Conservation (phyloP, 64 coral and sea anemone species). For the Pachyseris speciosa region DNA sequence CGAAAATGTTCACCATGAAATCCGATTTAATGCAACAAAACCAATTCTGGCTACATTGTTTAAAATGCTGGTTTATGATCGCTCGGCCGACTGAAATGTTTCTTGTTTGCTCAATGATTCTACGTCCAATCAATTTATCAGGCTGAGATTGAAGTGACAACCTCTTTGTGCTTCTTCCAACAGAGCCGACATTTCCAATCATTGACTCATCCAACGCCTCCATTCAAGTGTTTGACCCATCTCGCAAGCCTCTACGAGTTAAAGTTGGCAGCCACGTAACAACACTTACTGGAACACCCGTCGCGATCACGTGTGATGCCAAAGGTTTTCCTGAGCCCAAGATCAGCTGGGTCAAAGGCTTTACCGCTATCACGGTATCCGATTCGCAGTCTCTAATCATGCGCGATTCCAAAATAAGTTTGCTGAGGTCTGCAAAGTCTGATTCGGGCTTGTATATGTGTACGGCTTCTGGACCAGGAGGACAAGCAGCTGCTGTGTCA, state of each 20-base stretch:
- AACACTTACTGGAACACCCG: slow-evolving; percentile 57
- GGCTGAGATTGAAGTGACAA: not conserved
- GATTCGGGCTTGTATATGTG: slow-evolving; percentile 50
- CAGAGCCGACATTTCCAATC: slow-evolving; percentile 24
- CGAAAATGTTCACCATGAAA: too few species aligned
- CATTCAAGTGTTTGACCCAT: slow-evolving; percentile 31
- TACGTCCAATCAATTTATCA: not conserved
- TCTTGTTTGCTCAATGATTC: not conserved
- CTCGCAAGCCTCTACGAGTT: slow-evolving; percentile 14
- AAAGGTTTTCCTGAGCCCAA: slow-evolving; percentile 56
- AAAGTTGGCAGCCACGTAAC: slow-evolving; percentile 40
- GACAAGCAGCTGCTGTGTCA: slow-evolving; percentile 29
- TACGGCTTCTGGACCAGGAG: slow-evolving; percentile 38
- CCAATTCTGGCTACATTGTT: too few species aligned
- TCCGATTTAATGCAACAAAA: too few species aligned
- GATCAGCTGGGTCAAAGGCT: slow-evolving; percentile 46
- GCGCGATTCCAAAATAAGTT: not conserved
- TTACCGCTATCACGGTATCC: slow-evolving; percentile 36
- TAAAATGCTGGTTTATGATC: not conserved
- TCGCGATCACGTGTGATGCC: slow-evolving; percentile 42
- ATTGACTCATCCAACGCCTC: slow-evolving; percentile 26
- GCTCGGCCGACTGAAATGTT: not conserved
- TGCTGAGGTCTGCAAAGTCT: not conserved
- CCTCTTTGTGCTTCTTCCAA: not conserved
- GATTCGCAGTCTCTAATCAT: slow-evolving; percentile 13